Evolutionary conservation across 1,140 invertebrate species (phyloP), one percentile per base, ranked within the genome.

Genomic region (Drosophila pseudoobscura): DNA sequence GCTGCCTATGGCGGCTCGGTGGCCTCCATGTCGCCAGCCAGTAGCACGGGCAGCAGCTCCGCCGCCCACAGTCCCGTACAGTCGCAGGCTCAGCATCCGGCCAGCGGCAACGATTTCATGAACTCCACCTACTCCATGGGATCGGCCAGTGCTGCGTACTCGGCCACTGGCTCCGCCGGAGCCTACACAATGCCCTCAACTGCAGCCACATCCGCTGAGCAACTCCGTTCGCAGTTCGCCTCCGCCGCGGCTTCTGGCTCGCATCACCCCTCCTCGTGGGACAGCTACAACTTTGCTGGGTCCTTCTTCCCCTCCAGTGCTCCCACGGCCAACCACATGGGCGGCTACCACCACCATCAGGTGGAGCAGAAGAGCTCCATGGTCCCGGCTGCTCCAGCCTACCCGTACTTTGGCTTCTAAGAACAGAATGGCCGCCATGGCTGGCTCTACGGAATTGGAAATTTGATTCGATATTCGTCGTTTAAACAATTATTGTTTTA

Each of bases 391-490:
- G 74, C 84, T 9, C 53, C 89, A 0, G 20, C 70, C 22, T 91
- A 91, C 63, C 77, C 89, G 13, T 91, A 91, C 59, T 91, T 91
- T 41, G 89, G 89, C 7, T 91, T 91, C 50, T 91, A 82, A 52
- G 6, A 22, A 9, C 13, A 0, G 3, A 17, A 24, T 26, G 41
- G 9, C 11, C 4, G 9, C 11, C 4, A 39, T 13, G 2, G 35
- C 35, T 39, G 35, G 35, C 35, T 13, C 35, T 39, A 39, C 35
- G 11, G 4, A 39, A 39, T 39, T 11, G 35, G 35, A 39, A 39
- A 39, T 39, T 39, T 5, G 11, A 39, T 39, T 39, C 35, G 35
- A 39, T 39, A 13, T 39, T 39, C 35, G 11, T 8, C 11, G 35
- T 11, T 11, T 39, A 11, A 39, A 13, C 6, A 26, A 31, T 7